These are phyloP conservation scores for Holacanthus passer DNA, from an alignment of 2,113 vertebrate species.

Conservation along the genomic window DNA sequence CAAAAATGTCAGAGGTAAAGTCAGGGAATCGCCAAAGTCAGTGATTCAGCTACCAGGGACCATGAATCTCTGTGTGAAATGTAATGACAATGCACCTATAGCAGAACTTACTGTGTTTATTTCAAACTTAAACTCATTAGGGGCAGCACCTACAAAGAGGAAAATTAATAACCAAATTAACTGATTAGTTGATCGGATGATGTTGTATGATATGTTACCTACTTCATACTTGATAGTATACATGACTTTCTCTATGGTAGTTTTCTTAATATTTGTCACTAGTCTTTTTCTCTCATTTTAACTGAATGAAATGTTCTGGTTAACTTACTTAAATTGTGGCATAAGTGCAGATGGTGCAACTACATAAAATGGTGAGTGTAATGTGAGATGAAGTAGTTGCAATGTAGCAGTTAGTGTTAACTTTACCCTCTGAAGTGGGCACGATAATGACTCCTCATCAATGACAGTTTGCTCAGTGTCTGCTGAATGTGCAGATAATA, in stretches of 20 bases:
- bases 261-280: not conserved
- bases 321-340: not conserved
- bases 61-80: too few relatives aligned
- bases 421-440: not conserved
- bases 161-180: too few relatives aligned
- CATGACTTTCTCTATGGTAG: not conserved
- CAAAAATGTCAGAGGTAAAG: too few relatives aligned
- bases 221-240: not conserved
- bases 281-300: not conserved
- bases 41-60: too few relatives aligned
- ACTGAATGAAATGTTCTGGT: not conserved
- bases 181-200: not conserved
- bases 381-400: not conserved
- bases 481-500: not conserved
- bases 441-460: not conserved
- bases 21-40: too few relatives aligned
- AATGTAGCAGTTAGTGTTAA: not conserved
- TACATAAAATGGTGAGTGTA: not conserved
- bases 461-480: not conserved
- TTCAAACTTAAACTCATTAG: too few relatives aligned
- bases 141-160: too few relatives aligned
- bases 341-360: not conserved
- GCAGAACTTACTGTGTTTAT: too few relatives aligned
- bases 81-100: too few relatives aligned
- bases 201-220: not conserved